phyloP scores from a whole-genome alignment of 2,797 vertebrate species.

The Alfaro cultratus region DNA sequence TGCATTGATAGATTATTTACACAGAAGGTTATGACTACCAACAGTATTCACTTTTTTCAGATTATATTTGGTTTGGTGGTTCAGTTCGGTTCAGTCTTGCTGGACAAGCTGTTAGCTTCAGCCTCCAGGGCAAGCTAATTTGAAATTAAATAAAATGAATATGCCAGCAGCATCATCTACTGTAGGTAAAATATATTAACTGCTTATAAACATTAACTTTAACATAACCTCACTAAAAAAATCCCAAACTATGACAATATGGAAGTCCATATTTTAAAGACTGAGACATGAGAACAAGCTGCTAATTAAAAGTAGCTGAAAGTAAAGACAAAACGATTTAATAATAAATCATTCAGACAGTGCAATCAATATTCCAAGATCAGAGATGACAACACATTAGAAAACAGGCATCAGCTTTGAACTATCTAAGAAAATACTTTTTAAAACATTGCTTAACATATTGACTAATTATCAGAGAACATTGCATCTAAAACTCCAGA shows the following conservation, averaged over 20 bases:
- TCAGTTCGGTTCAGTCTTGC: neutral
- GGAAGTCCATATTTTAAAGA: neutral
- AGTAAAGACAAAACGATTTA: neutral
- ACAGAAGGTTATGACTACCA: neutral
- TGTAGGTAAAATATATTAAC: neutral
- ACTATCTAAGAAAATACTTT: neutral
- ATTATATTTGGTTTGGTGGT: too few relatives aligned
- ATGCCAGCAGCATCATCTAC: neutral
- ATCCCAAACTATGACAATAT: neutral
- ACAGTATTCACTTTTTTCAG: too few relatives aligned
- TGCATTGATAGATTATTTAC: neutral
- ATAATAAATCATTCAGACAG: neutral
- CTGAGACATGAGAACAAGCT: neutral
- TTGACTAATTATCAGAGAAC: neutral
- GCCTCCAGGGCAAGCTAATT: neutral
- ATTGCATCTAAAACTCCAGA: neutral
- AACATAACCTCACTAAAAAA: neutral
- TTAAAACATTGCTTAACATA: neutral
- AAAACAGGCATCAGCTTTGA: neutral
- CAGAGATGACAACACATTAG: slow-evolving; percentile 3
- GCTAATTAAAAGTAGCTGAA: neutral
- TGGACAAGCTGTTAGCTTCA: neutral
- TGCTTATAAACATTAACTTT: neutral
- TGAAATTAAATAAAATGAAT: neutral
- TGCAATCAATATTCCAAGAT: slow-evolving; percentile 16